phyloP scores from a whole-genome alignment of 2,113 vertebrate species.

The Hippoglossus stenolepis region DNA sequence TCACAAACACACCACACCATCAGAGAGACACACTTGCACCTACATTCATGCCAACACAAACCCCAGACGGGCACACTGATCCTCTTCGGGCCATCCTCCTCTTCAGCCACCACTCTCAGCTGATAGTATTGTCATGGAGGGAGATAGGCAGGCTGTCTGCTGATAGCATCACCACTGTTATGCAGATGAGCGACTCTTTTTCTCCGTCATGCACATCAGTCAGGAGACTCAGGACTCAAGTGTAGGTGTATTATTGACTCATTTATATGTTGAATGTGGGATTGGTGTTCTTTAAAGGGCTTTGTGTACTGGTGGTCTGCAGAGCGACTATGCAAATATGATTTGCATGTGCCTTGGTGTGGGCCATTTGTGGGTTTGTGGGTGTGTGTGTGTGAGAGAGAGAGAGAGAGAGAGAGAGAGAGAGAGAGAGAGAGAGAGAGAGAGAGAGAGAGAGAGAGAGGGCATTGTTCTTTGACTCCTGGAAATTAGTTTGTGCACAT shows the following conservation, averaged over 20 bases:
- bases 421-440: too few relatives aligned
- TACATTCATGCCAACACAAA: neutral
- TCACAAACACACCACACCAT: neutral
- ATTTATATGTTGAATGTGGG: neutral
- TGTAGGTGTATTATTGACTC: neutral
- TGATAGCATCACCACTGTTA: slow-evolving; percentile 34
- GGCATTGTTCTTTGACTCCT: neutral
- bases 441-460: neutral
- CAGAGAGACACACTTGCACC: neutral
- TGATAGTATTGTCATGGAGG: slow-evolving; percentile 17
- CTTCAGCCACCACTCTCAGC: neutral
- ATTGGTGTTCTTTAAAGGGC: neutral
- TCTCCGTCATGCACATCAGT: neutral
- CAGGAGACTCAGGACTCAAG: neutral
- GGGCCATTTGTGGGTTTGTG: neutral
- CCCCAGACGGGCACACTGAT: neutral
- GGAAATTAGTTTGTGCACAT: slow-evolving; percentile 2
- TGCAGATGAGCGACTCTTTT: slow-evolving; percentile 1
- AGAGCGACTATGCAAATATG: neutral
- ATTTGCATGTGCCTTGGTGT: slow-evolving; percentile 52
- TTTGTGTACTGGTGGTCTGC: neutral
- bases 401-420: too few relatives aligned
- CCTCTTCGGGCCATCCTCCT: slow-evolving; percentile 6
- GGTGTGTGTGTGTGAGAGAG: neutral
- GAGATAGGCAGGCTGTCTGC: slow-evolving; percentile 17